Base-by-base conservation (phyloP, 1,140 invertebrate genomes). In the Drosophila gunungcola region DNA sequence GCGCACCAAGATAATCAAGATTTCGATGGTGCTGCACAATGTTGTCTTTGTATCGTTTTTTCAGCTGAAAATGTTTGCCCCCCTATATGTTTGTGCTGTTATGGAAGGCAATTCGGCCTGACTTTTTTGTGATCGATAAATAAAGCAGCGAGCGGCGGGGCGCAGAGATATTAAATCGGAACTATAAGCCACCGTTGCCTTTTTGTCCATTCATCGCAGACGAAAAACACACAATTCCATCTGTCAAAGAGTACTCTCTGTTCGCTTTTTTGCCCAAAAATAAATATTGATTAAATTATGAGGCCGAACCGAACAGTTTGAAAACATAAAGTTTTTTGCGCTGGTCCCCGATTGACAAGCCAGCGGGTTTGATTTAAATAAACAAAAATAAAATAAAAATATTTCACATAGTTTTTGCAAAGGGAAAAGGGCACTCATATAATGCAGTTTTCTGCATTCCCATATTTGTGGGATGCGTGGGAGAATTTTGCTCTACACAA, bases 1-100 rank as follows among this genome's bases (percentile, higher is more conserved):
- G 81, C 81, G 62, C 62, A 41, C 42, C 38, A 62, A 42, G 65
- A 82, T 79, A 88, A 86, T 86, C 83, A 86, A 88, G 83, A 86
- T 86, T 88, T 75, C 42, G 56, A 61, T 72, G 72, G 61, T 76
- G 72, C 62, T 29, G 32, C 73, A 67, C 57, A 51, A 63, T 75
- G 73, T 75, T 75, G 61, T 57, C 60, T 48, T 49, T 41, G 16
- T 27, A 29, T 13, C 16, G 29, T 49, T 36, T 32, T 38, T 11
- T 32, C 51, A 16, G 16, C 64, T 55, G n/a, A 62, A 69, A 56
- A 75, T 64, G 74, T 65, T 55, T 65, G 45, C 57, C 38, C 64
- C 29, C 38, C 32, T 41, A 13, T 51, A 16, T 32, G 32, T 51
- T 11, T 16, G 32, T 16, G 48, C 25, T 38, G 25, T 41, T 62